Base-by-base conservation (phyloP, 2,113 vertebrate species). In the Catharus fuscescens region DNA sequence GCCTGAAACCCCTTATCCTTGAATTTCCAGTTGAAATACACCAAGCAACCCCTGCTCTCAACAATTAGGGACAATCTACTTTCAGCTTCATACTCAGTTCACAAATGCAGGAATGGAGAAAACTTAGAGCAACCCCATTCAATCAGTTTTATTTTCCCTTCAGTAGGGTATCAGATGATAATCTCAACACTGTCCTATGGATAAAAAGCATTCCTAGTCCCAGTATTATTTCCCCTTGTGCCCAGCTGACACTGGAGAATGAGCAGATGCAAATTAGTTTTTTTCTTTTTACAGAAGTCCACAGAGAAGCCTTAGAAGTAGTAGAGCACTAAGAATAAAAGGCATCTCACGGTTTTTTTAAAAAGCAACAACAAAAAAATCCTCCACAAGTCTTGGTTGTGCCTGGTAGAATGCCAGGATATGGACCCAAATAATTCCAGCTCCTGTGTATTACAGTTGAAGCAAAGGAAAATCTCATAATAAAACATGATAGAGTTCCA, bases 21-120 rank as follows among this genome's bases (percentile, higher is more conserved):
- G 9, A 17, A 79, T 19, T 54, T 44, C 24, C 47, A 66, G 4
- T 6, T 57, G 25, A 44, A 85, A 74, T 3, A 21, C 0, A 65
- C 6, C 1, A 6, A 74, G 50, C 14, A 29, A 60, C 4, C 4
- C 28, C 17, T 17, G 6, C 11, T 42, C 65, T n/a, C 21, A 82
- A 54, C 71, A 45, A 32, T 4, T 34, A 45, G 44, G 42, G 38
- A 14, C 15, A 59, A 53, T 8, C 14, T 18, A 71, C 11, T 40
- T 4, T 0, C 8, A 70, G 29, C 34, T 90, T 38, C 1, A 1
- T 1, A 1, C 12, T 74, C 38, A 29, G 38, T 6, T 79, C 69
- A 52, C 14, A 47, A 3, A 1, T 1, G 5, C 8, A 42, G 8
- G 20, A 77, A 48, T 1, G 2, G 53, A 79, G 10, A 11, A 44